These are phyloP conservation scores for Dysdera silvatica DNA, from an alignment of 1,140 invertebrate genomes.

Conservation along the genomic window DNA sequence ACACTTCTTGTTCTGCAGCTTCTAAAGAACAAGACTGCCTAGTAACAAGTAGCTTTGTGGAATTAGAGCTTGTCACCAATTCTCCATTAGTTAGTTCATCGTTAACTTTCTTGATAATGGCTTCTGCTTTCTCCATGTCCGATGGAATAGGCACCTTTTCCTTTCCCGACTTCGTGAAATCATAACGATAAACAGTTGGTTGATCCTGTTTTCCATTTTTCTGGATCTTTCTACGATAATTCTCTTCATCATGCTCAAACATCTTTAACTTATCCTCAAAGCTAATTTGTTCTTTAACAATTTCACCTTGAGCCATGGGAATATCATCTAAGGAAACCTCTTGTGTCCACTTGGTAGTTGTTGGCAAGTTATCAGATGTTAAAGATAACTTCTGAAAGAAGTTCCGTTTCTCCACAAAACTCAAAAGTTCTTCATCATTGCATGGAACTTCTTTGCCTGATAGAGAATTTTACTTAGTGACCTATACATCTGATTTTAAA, in stretches of 20 bases:
- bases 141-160: neutral
- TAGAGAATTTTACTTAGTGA: too few species aligned
- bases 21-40: constrained; percentile 11
- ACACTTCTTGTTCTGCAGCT: constrained; percentile 27
- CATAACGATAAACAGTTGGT: constrained; percentile 20
- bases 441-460: too few species aligned
- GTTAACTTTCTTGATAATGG: constrained; percentile 51
- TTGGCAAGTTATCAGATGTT: constrained; percentile 15
- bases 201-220: constrained; percentile 20
- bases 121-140: constrained; percentile 39
- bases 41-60: too few species aligned
- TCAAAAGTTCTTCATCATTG: constrained; percentile 22
- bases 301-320: constrained; percentile 39
- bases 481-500: too few species aligned
- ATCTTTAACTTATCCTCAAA: constrained; percentile 28
- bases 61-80: too few species aligned
- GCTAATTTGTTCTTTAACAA: constrained; percentile 47
- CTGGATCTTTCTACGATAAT: constrained; percentile 11
- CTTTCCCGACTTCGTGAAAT: constrained; percentile 13
- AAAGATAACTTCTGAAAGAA: constrained; percentile 29
- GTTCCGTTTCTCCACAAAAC: constrained; percentile 27
- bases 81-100: constrained; percentile 43
- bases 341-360: constrained; percentile 9
- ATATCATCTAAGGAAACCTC: constrained; percentile 25
- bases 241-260: constrained; percentile 23